Evolutionary conservation across 64 coral and sea anemone genomes (phyloP).

Genomic region (Stylophora pistillata): DNA sequence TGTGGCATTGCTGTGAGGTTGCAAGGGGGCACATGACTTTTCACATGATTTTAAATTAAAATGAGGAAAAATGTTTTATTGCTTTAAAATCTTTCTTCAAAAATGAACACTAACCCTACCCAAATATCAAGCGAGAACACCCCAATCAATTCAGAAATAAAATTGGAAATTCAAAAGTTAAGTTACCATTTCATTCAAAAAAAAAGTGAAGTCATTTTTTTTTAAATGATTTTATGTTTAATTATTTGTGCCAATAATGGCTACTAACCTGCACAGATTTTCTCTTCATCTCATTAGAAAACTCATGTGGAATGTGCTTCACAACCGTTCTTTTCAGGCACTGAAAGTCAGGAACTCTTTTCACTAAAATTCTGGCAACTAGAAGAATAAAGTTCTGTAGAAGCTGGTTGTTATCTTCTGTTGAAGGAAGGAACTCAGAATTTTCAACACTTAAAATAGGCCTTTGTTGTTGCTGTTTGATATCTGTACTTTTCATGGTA

Average conservation of each 20-base stretch:
- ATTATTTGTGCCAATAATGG: no score
- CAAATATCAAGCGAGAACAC: no score
- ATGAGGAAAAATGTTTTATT: no score
- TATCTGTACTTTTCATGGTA: neutral
- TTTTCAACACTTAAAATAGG: constrained; percentile 18
- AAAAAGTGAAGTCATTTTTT: neutral
- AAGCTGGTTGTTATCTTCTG: neutral
- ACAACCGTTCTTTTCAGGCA: constrained; percentile 20
- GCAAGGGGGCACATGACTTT: no score
- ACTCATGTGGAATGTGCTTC: constrained; percentile 33
- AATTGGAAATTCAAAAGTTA: no score
- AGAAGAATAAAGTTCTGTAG: constrained; percentile 15
- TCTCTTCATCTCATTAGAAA: constrained; percentile 30
- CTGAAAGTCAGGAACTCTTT: constrained; percentile 9
- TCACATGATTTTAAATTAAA: no score
- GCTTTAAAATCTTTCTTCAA: no score
- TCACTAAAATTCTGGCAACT: neutral
- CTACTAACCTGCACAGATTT: constrained; percentile 48
- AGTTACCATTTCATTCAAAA: no score
- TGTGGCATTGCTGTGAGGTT: no score
- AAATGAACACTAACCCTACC: no score
- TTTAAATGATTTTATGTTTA: no score
- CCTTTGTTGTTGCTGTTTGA: neutral
- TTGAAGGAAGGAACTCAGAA: constrained; percentile 21
- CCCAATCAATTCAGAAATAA: no score